phyloP scores from a whole-genome alignment of 2,888 invertebrate genomes.

The Philaethria dido region DNA sequence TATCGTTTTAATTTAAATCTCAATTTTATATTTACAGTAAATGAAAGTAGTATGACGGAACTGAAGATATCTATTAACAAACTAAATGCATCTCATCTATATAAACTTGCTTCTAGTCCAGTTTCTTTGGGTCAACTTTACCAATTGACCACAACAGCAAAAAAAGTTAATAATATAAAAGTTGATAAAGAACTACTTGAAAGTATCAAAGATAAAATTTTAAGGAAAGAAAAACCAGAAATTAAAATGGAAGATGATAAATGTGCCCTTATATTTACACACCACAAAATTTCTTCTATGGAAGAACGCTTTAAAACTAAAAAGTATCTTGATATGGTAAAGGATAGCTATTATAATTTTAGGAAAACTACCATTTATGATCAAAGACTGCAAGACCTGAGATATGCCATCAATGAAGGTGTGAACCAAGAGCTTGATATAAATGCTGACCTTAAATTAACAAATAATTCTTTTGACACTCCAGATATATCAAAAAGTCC shows the following conservation, averaged over 20 bases:
- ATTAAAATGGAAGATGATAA: conserved; percentile 70
- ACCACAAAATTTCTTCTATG: conserved; percentile 61
- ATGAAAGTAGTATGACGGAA: conserved; percentile 85
- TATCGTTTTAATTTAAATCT: not conserved
- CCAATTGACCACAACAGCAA: conserved; percentile 74
- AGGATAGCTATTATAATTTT: conserved; percentile 79
- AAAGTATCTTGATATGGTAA: conserved; percentile 68
- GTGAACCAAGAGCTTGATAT: conserved; percentile 71
- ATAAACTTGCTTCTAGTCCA: conserved; percentile 84
- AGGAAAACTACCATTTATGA: conserved; percentile 75
- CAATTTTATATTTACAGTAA: conserved; percentile 78
- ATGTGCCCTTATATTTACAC: conserved; percentile 73
- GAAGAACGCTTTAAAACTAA: conserved; percentile 68
- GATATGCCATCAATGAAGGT: conserved; percentile 78
- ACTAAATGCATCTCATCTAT: conserved; percentile 86
- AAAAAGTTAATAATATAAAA: conserved; percentile 57
- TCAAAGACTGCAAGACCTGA: conserved; percentile 73
- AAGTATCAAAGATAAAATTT: conserved; percentile 71
- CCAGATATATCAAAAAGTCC: conserved; percentile 63
- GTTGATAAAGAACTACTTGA: conserved; percentile 73
- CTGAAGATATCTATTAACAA: conserved; percentile 87
- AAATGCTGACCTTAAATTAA: conserved; percentile 36
- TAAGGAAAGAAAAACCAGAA: conserved; percentile 58
- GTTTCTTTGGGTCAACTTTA: conserved; percentile 84
- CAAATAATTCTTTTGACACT: conserved; percentile 44